Base-by-base conservation (phyloP, 2,113 vertebrate species). In the Platichthys flesus region DNA sequence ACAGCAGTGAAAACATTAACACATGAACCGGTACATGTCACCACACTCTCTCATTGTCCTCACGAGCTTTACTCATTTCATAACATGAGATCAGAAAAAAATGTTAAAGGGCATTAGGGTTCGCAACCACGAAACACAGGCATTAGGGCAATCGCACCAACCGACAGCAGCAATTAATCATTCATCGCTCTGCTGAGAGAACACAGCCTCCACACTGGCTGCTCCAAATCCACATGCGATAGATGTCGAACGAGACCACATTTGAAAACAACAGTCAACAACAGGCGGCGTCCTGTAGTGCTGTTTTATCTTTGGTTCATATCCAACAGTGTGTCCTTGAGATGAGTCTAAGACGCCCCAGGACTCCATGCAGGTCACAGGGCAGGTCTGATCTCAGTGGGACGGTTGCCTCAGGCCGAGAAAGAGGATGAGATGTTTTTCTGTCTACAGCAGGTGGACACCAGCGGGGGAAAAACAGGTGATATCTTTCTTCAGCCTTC, bases 381-480 rank as follows among this genome's bases (percentile, higher is more conserved):
- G 74, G 86, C 62, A 81, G 79, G 70, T 82, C 73, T 78, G 65
- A 71, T 76, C 88, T 90, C 85, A 73, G 82, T 80, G 80, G 77
- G 85, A 78, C 66, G 65, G 45, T 67, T 24, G 69, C 83, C 84
- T 74, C 75, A 67, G 78, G 88, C 90, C 64, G 18, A 52, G 83
- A 77, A 82, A 74, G 67, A 82, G 91, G 92, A 80, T 71, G 87
- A 87, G 88, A 86, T 89, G 87, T 93, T 91, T 51, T 92, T 88
- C 73, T 59, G 94, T 91, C 91, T 87, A 66, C 63, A 64, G 88
- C 94, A 95, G 95, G 94, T 95, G 94, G 88, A 88, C 75, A 68
- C 24, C 93, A 95, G 95, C 91, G 82, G 94, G 94, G 45, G 28
- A 79, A 78, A 71, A 79, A 71, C 54, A 67, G 52, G 26, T n/a